Evolutionary conservation across 2,888 invertebrate species (phyloP), one percentile per base, ranked within the genome.

Genomic region (Drosophila testacea): DNA sequence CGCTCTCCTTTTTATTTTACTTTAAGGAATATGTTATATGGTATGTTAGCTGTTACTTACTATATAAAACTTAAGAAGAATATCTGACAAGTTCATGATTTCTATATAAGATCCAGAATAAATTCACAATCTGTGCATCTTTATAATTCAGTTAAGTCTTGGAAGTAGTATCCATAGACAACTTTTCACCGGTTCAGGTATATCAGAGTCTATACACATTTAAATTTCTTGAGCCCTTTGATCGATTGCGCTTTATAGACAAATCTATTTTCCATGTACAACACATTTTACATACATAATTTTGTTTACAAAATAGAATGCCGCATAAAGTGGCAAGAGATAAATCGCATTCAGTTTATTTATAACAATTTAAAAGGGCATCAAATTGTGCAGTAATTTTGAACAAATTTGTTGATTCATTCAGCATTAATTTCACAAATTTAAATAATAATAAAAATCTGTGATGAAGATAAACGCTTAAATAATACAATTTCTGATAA

Each of bases 351-450:
- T 77, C 61, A 61, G 57, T 72, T 71, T 79, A 84, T 86, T 81
- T 80, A 80, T 80, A 71, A 80, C 81, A 75, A 75, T 73, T 83
- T 80, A 80, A 57, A 68, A 69, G 54, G 32, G 80, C 86, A 80
- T 75, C 75, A 73, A 88, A 85, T 83, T 76, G 69, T 62, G 74
- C 61, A 59, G 36, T 61, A 57, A 51, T 56, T 34, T 13, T 39
- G n/a, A 39, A 30, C n/a, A 60, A 67, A 75, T 77, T 47, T 83
- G 82, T 77, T 70, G 83, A 83, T 73, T 83, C 83, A 88, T 80
- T 65, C 61, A 56, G 68, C 68, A 66, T 83, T 88, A 70, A 86
- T 83, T 88, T 86, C 78, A 72, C 68, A 83, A 82, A 56, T 78
- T 84, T 79, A 46, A 72, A 66, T 72, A 54, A 56, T 74, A 41